A percentile compares a stretch with the other conserved stretches of the same genome.
Evolutionary conservation across 1,140 invertebrate species (phyloP).

Genomic region (Charaxes varanes): DNA sequence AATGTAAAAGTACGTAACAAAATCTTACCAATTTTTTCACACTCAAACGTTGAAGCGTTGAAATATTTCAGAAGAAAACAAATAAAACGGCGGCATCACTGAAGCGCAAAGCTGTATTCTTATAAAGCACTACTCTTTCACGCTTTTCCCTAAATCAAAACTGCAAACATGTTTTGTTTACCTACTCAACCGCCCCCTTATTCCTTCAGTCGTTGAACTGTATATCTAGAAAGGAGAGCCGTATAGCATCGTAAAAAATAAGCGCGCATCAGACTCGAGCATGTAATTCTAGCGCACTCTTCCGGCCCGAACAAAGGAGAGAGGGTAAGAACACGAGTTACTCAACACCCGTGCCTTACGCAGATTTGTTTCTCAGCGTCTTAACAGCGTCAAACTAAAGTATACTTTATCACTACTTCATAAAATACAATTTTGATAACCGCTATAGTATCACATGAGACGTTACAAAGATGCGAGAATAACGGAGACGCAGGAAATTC

Average conservation of each 20-base stretch:
- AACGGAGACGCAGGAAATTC: conserved; percentile 63
- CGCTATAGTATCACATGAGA: conserved; percentile 31
- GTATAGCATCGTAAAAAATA: conserved; percentile 72
- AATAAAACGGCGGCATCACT: conserved; percentile 14
- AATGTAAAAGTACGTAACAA: no score
- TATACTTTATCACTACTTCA: conserved; percentile 34
- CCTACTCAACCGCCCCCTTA: conserved; percentile 57
- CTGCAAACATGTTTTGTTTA: conserved; percentile 66
- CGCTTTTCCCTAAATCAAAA: conserved; percentile 53
- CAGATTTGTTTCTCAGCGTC: conserved; percentile 71
- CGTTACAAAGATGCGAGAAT: conserved; percentile 48
- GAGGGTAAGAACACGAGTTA: conserved; percentile 73
- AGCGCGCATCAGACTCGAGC: conserved; percentile 72
- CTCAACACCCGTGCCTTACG: conserved; percentile 72
- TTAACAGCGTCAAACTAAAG: conserved; percentile 33
- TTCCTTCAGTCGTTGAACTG: conserved; percentile 69
- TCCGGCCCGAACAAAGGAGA: conserved; percentile 71
- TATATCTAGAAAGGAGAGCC: conserved; percentile 67
- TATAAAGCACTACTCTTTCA: conserved; percentile 32
- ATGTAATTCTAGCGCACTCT: conserved; percentile 74
- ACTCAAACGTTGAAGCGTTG: no score
- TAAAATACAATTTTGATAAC: conserved; percentile 37
- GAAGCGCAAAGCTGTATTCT: conserved; percentile 20
- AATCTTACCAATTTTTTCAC: no score
- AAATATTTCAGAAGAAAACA: conserved; percentile 11